Evolutionary conservation across 2,113 vertebrate species (phyloP).

Genomic region (Glaucidium brasilianum): DNA sequence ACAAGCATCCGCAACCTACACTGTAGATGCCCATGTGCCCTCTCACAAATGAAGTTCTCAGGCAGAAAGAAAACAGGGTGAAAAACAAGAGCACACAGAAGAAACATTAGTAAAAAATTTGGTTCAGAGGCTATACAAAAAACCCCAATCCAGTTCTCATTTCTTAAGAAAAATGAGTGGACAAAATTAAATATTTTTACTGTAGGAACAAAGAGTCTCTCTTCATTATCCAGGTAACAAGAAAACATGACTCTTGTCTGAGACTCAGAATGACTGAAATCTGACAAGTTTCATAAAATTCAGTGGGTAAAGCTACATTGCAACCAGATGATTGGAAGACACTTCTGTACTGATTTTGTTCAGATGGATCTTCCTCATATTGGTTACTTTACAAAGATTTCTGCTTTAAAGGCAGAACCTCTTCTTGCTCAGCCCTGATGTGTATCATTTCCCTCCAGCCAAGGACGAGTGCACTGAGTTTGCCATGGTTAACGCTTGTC

Average conservation of each 20-base stretch:
- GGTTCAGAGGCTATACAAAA: not conserved
- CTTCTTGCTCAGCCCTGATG: not conserved
- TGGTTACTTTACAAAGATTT: not conserved
- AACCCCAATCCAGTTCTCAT: rapidly evolving
- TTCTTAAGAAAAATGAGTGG: not conserved
- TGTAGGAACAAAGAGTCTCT: not conserved
- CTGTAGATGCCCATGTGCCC: not conserved
- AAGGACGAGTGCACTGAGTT: not conserved
- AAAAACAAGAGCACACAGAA: not conserved
- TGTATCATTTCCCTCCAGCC: not conserved
- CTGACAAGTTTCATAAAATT: not conserved
- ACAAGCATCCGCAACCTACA: not conserved
- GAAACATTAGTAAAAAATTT: not conserved
- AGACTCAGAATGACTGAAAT: not conserved
- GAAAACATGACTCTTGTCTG: not conserved
- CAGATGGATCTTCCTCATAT: not conserved
- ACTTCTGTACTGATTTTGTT: not conserved
- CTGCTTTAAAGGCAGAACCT: not conserved
- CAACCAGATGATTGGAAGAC: not conserved
- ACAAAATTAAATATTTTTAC: not conserved
- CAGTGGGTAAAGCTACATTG: not conserved
- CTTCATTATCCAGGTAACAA: not conserved
- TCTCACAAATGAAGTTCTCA: not conserved
- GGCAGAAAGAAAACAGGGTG: not conserved
- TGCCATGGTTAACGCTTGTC: not conserved